These are phyloP conservation scores for Sycophaga agraensis DNA, from an alignment of 1,140 invertebrate genomes.

Conservation along the genomic window DNA sequence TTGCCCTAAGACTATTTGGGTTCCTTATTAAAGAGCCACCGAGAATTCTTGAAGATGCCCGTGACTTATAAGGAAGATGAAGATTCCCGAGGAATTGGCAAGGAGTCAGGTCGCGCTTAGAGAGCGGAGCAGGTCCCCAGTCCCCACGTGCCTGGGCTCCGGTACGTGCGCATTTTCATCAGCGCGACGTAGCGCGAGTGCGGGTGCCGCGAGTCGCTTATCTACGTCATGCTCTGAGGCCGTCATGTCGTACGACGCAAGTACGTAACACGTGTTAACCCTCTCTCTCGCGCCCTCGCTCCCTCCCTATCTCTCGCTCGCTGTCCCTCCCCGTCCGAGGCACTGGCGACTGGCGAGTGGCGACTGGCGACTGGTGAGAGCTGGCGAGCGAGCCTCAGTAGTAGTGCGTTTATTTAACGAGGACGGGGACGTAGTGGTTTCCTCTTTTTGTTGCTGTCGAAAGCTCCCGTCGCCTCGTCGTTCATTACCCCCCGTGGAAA, in stretches of 20 bases:
- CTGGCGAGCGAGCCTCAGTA: slow-evolving; percentile 1
- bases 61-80: too few species aligned
- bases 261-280: slow-evolving; percentile 49
- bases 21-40: too few species aligned
- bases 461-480: slow-evolving; percentile 29
- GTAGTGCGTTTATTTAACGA: slow-evolving; percentile 43
- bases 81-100: too few species aligned
- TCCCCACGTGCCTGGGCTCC: too few species aligned
- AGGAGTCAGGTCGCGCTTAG: too few species aligned
- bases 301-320: neutral
- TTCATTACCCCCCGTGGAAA: too few species aligned
- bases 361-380: neutral
- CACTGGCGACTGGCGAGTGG: neutral
- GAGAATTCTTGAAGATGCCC: too few species aligned
- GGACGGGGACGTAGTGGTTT: slow-evolving; percentile 41
- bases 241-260: slow-evolving; percentile 3
- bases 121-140: too few species aligned
- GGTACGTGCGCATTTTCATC: neutral
- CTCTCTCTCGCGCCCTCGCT: slow-evolving; percentile 14
- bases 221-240: slow-evolving; percentile 12
- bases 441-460: slow-evolving; percentile 33
- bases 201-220: slow-evolving; percentile 4
- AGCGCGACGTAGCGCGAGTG: too few species aligned
- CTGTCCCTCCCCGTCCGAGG: neutral
- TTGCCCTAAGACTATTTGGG: too few species aligned